Evolutionary conservation across 2,888 invertebrate species (phyloP).

Genomic region (Watsonalla binaria): DNA sequence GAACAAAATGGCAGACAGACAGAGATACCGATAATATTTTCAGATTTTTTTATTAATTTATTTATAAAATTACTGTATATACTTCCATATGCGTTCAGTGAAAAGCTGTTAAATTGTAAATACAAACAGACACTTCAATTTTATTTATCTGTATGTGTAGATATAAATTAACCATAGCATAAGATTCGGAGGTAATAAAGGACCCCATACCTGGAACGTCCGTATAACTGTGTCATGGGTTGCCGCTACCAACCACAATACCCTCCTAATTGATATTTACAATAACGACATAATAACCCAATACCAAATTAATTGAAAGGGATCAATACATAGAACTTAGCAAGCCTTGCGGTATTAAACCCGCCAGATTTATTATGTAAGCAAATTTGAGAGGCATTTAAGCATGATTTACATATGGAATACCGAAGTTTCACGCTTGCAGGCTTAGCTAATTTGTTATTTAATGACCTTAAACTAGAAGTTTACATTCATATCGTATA

Average conservation of each 20-base stretch:
- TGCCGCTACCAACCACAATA: conserved; percentile 11
- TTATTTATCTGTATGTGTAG: too few relatives aligned
- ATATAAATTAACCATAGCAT: too few relatives aligned
- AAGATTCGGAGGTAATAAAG: too few relatives aligned
- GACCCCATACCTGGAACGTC: too few relatives aligned
- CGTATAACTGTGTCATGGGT: not conserved
- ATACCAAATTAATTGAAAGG: conserved; percentile 34
- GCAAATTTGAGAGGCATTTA: conserved; percentile 31
- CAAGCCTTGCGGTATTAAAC: conserved; percentile 16
- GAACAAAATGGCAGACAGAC: too few relatives aligned
- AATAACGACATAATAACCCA: conserved; percentile 23
- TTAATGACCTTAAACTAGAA: conserved; percentile 11
- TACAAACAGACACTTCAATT: too few relatives aligned
- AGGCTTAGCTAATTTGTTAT: conserved; percentile 18
- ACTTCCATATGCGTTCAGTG: too few relatives aligned
- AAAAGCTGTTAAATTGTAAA: too few relatives aligned
- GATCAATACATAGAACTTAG: conserved; percentile 17
- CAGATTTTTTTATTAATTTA: too few relatives aligned
- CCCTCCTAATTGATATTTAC: conserved; percentile 28
- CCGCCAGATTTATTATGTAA: conserved; percentile 34
- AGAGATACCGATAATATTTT: too few relatives aligned
- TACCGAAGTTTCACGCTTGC: conserved; percentile 18
- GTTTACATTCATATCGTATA: too few relatives aligned
- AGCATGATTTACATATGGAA: conserved; percentile 34
- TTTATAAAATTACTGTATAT: too few relatives aligned